Percentiles rank a stretch among this genome's conserved stretches.
Conservation (phyloP, 1,140 invertebrate species). For the Sarcophaga bullata region DNA sequence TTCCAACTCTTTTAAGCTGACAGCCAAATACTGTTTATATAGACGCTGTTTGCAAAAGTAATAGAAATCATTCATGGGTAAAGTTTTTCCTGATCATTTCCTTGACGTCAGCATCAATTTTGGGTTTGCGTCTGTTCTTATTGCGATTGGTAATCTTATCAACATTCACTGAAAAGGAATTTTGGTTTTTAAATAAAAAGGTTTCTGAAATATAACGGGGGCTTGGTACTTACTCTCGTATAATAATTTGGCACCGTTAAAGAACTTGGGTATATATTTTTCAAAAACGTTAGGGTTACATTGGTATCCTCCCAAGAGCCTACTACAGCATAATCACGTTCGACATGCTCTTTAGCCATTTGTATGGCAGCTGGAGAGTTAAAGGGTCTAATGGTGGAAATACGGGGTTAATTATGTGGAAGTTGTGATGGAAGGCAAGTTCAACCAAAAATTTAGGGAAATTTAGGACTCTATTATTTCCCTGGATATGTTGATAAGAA, state of each 20-base stretch:
- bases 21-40: conserved; percentile 80
- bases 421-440: neutral
- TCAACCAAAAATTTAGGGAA: no score
- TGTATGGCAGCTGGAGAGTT: conserved; percentile 85
- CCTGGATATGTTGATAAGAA: no score
- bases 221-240: conserved; percentile 57
- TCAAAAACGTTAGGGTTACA: conserved; percentile 83
- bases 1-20: conserved; percentile 67
- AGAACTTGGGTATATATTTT: conserved; percentile 84
- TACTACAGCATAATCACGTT: conserved; percentile 86
- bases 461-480: no score
- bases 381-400: conserved; percentile 74
- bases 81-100: conserved; percentile 86
- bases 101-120: conserved; percentile 83
- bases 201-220: neutral
- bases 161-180: conserved; percentile 50
- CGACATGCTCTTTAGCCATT: conserved; percentile 84
- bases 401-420: neutral
- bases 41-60: conserved; percentile 88
- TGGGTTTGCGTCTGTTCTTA: conserved; percentile 62
- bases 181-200: neutral
- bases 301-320: conserved; percentile 89
- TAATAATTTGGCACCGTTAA: conserved; percentile 73
- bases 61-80: conserved; percentile 88
- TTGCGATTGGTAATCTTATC: conserved; percentile 61